phyloP scores from a whole-genome alignment of 2,888 invertebrate species.

The Tetragonula carbonaria region DNA sequence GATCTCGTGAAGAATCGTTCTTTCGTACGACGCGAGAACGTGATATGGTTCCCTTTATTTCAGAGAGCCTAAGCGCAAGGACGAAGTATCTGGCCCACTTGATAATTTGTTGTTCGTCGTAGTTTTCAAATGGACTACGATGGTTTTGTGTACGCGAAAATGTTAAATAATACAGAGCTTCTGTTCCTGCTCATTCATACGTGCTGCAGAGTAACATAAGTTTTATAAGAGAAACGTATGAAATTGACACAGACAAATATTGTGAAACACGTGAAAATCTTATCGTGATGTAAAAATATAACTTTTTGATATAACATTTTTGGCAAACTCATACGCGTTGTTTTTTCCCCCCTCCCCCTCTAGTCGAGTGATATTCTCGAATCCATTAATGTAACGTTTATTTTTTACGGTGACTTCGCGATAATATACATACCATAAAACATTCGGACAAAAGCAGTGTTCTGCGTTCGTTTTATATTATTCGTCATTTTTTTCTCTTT shows the following conservation, averaged over 20 bases:
- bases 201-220: too few relatives aligned
- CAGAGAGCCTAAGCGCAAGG: too few relatives aligned
- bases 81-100: too few relatives aligned
- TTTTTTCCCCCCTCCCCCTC: not conserved
- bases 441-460: not conserved
- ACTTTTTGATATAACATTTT: not conserved
- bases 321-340: not conserved
- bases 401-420: not conserved
- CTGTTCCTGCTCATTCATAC: too few relatives aligned
- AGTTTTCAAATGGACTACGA: too few relatives aligned
- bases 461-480: not conserved
- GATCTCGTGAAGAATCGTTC: not conserved
- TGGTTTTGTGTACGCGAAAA: too few relatives aligned
- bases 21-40: not conserved
- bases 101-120: too few relatives aligned
- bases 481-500: not conserved
- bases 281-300: not conserved
- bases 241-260: too few relatives aligned
- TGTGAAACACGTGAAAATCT: not conserved
- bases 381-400: slow-evolving; percentile 7
- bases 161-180: too few relatives aligned
- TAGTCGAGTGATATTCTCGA: not conserved
- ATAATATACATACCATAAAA: not conserved
- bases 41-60: not conserved
- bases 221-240: too few relatives aligned